Evolutionary conservation across 2,888 invertebrate species (phyloP).

Genomic region (Drosophila anceps): DNA sequence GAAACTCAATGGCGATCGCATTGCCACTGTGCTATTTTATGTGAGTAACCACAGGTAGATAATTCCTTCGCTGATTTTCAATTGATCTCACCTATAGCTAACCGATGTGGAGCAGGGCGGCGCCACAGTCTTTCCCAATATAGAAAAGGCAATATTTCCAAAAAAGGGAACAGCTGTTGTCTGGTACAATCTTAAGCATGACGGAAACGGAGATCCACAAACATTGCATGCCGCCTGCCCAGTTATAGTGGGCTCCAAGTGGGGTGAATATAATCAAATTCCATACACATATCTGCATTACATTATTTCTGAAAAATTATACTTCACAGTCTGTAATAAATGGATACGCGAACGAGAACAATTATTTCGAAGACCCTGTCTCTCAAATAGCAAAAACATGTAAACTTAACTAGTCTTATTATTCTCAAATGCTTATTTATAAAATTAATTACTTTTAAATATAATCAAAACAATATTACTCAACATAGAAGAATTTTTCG

Average conservation of each 20-base stretch:
- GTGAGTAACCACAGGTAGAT: constrained; percentile 88
- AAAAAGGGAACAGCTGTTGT: constrained; percentile 88
- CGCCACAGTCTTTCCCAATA: constrained; percentile 97
- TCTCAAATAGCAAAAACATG: neutral
- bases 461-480: neutral
- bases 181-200: constrained; percentile 80
- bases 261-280: constrained; percentile 67
- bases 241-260: constrained; percentile 82
- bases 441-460: neutral
- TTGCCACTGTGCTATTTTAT: constrained; percentile 97
- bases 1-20: constrained; percentile 91
- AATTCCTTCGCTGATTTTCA: too few species aligned
- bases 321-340: constrained; percentile 91
- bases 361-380: constrained; percentile 89
- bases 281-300: neutral
- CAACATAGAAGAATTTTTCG: neutral
- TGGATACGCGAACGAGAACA: constrained; percentile 95
- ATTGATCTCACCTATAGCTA: constrained; percentile 88
- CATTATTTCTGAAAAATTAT: neutral
- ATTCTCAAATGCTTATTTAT: neutral
- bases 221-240: constrained; percentile 83
- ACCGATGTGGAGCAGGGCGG: constrained; percentile 98
- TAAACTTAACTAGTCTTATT: constrained; percentile 1
- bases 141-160: constrained; percentile 94
- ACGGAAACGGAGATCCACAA: constrained; percentile 58